Base-by-base conservation (phyloP, 2,888 invertebrate genomes). In the Aelia acuminata region DNA sequence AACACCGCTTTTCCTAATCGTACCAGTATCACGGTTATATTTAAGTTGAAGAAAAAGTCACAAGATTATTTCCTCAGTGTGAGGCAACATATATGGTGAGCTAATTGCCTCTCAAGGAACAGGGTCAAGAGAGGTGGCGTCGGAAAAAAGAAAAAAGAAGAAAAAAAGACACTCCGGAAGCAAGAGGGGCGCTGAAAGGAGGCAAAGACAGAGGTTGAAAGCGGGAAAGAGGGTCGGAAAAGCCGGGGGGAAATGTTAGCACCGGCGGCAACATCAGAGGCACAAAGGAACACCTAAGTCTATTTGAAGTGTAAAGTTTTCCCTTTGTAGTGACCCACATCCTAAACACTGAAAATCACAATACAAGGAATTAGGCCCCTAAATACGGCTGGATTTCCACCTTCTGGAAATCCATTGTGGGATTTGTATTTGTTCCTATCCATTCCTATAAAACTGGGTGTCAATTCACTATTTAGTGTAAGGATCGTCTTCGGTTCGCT, bases 341-440 rank as follows among this genome's bases (percentile, higher is more conserved):
- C 63, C 63, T 63, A 63, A 63, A 63, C 63, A 63, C 31, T 31
- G 63, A 63, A 63, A 63, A 63, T 63, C 63, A 63, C 63, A 63
- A 63, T 63, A 63, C 63, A 63, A 63, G 31, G 31, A 63, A 63
- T 63, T 63, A 63, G 63, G 63, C 1, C 31, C 63, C 63, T 31
- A 31, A 31, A 63, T 63, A 31, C 31, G 63, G 31, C 63, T 31
- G 31, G 63, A 63, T 63, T 63, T 63, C 31, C 63, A 15, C 63
- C 31, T 63, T 31, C 15, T 31, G 63, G 31, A 7, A 63, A 18
- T 31, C 31, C 18, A 63, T 31, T 63, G 31, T 63, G 31, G 15
- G 63, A 63, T 63, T 18, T 63, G 18, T 18, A 31, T 31, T 63
- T 31, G 63, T 63, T 63, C 5, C 63, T 63, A 31, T 7, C 18